Evolutionary conservation across 2,113 vertebrate species (phyloP), one percentile per base, ranked within the genome.

Genomic region (Python bivittatus): DNA sequence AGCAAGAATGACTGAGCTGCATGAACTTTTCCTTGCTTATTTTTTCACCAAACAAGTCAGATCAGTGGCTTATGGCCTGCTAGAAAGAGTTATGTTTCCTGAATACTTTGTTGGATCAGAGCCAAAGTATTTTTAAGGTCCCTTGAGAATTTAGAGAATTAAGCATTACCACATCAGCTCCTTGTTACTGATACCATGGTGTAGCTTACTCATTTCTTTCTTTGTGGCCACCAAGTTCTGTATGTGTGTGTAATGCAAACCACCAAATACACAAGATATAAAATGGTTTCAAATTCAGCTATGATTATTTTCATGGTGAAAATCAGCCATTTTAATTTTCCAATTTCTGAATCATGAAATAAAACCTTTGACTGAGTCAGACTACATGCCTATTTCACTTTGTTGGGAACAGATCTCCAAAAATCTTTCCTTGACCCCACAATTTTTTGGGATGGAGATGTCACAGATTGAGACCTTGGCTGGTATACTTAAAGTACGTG

Each of bases 251-350:
- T 90, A 38, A 90, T 52, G n/a, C 42, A 85, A 17, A 92, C 8
- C 1, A 38, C 90, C 88, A 95, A 84, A 90, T 22, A 79, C 15
- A 93, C 7, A 91, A 15, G 57, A 94, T 92, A 23, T 83, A 33
- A 15, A 92, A 95, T 57, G 29, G 68, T 79, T 84, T 88, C 86
- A 84, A 17, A 57, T 42, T 52, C 8, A 5, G 48, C 29, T 79
- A 33, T 27, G 58, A 27, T 91, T 20, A 84, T 58, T 64, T 33
- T 52, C 11, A 64, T 23, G 29, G 90, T 7, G 10, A 91, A 72
- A 79, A 92, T 64, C 92, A 84, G 56, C 1, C 29, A 88, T 94
- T 93, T 94, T 91, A 54, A 72, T 91, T 3, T 11, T 25, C 79
- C 13, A 22, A 88, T 20, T 93, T 91, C 87, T 58, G 44, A 88